Base-by-base conservation (phyloP, 1,140 invertebrate genomes). In the Tetranychus urticae region DNA sequence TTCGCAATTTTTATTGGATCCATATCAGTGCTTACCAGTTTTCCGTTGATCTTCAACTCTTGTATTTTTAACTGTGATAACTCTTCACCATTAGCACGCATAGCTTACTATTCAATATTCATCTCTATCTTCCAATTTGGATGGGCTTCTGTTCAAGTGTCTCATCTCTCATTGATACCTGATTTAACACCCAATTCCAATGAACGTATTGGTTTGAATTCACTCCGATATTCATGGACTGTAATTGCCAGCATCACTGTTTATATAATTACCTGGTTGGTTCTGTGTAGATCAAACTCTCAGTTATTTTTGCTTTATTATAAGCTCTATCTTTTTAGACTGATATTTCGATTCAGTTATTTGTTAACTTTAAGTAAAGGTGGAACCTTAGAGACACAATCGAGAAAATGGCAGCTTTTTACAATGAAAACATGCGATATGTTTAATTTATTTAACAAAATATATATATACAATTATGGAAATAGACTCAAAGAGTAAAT, bases 61-160 rank as follows among this genome's bases (percentile, higher is more conserved):
- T 93, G 88, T 69, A 72, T 89, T 63, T 52, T 52, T 52, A 76
- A 77, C 37, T 90, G 88, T 70, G 70, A 78, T 61, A 66, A 74
- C 62, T 62, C 73, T 10, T 76, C 79, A 66, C 74, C 82, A 66
- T 82, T 79, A 77, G 80, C 82, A 1, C 81, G 88, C 72, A 76
- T 94, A 66, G 73, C 86, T 63, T 96, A 94, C 72, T 96, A 86
- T 74, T 77, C 80, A 42, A 79, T 84, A 47, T 94, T 96, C 73
- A 85, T 96, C 50, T 74, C 86, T 54, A 82, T 96, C 64, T 96
- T 96, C 74, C 92, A 97, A 79, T 88, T 94, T 73, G 91, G 91
- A 33, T 96, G 92, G 91, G 90, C 90, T 3, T 34, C 61, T 12
- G 56, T 65, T 2, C 92, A 97, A 77, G 92, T 96, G 67, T 88